Percentiles rank a stretch among this genome's conserved stretches.
Evolutionary conservation across 2,797 vertebrate species (phyloP).

Genomic region (Glossophaga mutica): DNA sequence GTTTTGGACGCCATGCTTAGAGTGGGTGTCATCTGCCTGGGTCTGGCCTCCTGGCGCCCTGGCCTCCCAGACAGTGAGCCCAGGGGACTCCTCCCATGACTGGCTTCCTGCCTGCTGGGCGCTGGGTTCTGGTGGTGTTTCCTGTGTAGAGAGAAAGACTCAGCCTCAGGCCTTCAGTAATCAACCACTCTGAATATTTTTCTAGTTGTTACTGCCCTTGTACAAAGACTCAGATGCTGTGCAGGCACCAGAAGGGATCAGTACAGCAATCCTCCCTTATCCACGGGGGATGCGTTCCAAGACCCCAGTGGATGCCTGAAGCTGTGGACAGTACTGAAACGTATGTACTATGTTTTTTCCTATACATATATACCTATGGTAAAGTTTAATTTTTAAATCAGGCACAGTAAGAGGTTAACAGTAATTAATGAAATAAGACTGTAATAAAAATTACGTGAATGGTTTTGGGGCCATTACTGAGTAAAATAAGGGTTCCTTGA

Average conservation of each 20-base stretch:
- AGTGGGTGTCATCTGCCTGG: background rate
- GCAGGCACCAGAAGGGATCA: background rate
- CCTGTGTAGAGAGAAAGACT: conserved; percentile 47
- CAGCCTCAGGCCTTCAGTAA: background rate
- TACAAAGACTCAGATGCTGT: background rate
- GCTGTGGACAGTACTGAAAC: background rate
- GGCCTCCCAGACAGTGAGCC: background rate
- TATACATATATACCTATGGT: background rate
- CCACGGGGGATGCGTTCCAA: background rate
- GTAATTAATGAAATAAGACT: background rate
- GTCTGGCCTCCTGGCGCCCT: background rate
- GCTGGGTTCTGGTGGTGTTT: background rate
- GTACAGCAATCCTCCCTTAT: background rate
- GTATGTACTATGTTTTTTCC: background rate
- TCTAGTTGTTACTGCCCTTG: background rate
- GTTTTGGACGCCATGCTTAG: background rate
- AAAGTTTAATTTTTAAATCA: background rate
- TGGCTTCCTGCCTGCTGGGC: background rate
- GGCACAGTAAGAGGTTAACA: background rate
- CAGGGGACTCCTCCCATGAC: background rate
- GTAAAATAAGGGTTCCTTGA: background rate
- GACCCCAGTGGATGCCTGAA: background rate
- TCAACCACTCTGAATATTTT: background rate
- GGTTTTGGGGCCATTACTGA: background rate
- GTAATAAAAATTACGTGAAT: background rate